Conservation (phyloP, 2,113 vertebrate genomes). For the Harpagus bidentatus region DNA sequence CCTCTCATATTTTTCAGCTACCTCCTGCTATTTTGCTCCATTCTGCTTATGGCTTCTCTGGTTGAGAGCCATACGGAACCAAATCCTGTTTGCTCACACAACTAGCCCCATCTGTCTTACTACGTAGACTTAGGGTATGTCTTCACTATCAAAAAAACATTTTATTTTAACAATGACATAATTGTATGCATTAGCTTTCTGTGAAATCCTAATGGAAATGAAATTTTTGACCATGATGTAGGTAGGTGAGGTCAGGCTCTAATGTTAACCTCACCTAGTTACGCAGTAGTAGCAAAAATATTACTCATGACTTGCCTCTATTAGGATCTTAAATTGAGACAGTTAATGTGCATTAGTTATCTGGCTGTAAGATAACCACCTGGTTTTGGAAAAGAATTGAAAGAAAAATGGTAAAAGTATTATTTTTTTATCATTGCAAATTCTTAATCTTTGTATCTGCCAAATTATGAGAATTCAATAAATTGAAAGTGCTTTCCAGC, state of each 20-base stretch:
- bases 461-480: background rate
- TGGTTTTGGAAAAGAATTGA: background rate
- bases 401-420: background rate
- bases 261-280: background rate
- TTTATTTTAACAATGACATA: background rate
- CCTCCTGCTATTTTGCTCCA: constrained; percentile 30
- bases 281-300: background rate
- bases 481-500: background rate
- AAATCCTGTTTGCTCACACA: background rate
- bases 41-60: constrained; percentile 11
- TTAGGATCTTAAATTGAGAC: background rate
- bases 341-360: background rate
- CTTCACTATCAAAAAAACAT: background rate
- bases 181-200: background rate
- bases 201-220: background rate
- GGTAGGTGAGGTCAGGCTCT: background rate
- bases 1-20: background rate
- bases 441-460: background rate
- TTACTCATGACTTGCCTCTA: background rate
- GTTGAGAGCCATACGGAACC: background rate
- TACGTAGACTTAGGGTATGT: background rate
- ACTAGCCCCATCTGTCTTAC: constrained; percentile 22
- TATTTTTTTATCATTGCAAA: background rate
- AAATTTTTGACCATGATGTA: background rate
- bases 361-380: background rate